Evolutionary conservation across 2,797 vertebrate species (phyloP), one percentile per base, ranked within the genome.

Genomic region (Danio kyathit): DNA sequence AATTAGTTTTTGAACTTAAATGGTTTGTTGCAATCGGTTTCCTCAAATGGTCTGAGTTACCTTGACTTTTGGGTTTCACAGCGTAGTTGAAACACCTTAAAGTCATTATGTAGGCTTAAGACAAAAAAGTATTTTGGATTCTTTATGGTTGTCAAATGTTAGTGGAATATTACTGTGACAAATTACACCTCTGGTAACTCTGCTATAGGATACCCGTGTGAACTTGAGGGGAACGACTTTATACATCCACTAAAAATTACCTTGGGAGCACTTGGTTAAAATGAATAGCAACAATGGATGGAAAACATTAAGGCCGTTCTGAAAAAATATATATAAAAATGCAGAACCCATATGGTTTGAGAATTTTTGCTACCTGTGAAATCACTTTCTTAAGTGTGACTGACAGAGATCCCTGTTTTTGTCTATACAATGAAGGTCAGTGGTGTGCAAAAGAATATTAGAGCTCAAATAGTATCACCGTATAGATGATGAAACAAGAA

Each of bases 181-280:
- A 54, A 71, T 11, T 11, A n/a, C 49, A 71, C 49, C 49, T 41
- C 16, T 54, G 48, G 67, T 41, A 38, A 52, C 16, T 41, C 49
- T 54, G 67, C 49, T 41, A 54, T 54, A 19, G 67, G 67, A 71
- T 38, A 54, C 49, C 16, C 41, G 49, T 54, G 67, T 54, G 51
- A 54, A 41, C 67, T 41, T 71, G 11, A 41, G 6, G 0, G 6
- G 10, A 54, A 71, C 0, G 6, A 71, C 38, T 71, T 71, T 51
- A 54, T 71, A 38, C 8, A 51, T 17, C 10, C 2, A 3, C 38
- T 13, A 54, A 71, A 54, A 41, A 41, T 54, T 11, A 54, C 38
- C 16, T 13, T 5, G 67, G 67, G 49, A 71, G 29, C 16, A 19
- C 67, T 71, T 71, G 51, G 6, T 13, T 41, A 41, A 54, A 70